These are phyloP conservation scores for Eupsilia transversa DNA, from an alignment of 2,888 invertebrate species.

Conservation along the genomic window DNA sequence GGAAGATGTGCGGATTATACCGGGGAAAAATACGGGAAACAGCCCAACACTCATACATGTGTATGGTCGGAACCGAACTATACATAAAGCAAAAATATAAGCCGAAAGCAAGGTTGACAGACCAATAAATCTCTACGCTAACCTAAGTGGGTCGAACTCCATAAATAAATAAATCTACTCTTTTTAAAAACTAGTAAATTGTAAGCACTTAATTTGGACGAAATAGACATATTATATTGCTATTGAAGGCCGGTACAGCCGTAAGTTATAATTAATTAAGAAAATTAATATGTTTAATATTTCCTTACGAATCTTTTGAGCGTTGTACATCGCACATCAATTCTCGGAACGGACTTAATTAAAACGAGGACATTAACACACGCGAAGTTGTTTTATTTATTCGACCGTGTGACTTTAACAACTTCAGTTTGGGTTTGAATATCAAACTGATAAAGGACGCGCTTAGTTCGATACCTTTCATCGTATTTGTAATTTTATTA, in stretches of 20 bases:
- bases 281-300: slow-evolving; percentile 71
- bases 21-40: slow-evolving; percentile 67
- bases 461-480: slow-evolving; percentile 75
- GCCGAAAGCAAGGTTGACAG: slow-evolving; percentile 60
- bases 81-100: slow-evolving; percentile 52
- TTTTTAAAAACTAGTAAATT: slow-evolving; percentile 54
- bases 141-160: slow-evolving; percentile 62
- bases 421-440: slow-evolving; percentile 77
- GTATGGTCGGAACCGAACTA: slow-evolving; percentile 15
- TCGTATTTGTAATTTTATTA: slow-evolving; percentile 79
- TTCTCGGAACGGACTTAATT: slow-evolving; percentile 72
- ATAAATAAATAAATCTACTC: slow-evolving; percentile 60
- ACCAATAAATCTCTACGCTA: slow-evolving; percentile 62
- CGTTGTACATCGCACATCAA: slow-evolving; percentile 67
- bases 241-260: slow-evolving; percentile 45
- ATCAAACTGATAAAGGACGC: slow-evolving; percentile 78
- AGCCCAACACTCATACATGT: slow-evolving; percentile 47
- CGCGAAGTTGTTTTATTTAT: slow-evolving; percentile 79
- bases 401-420: slow-evolving; percentile 80
- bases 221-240: slow-evolving; percentile 51
- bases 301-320: slow-evolving; percentile 67
- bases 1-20: slow-evolving; percentile 71
- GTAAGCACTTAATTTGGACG: slow-evolving; percentile 53
- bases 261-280: slow-evolving; percentile 73
- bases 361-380: slow-evolving; percentile 73